Evolutionary conservation across 1,140 invertebrate species (phyloP).

Genomic region (Pomacea maculata): DNA sequence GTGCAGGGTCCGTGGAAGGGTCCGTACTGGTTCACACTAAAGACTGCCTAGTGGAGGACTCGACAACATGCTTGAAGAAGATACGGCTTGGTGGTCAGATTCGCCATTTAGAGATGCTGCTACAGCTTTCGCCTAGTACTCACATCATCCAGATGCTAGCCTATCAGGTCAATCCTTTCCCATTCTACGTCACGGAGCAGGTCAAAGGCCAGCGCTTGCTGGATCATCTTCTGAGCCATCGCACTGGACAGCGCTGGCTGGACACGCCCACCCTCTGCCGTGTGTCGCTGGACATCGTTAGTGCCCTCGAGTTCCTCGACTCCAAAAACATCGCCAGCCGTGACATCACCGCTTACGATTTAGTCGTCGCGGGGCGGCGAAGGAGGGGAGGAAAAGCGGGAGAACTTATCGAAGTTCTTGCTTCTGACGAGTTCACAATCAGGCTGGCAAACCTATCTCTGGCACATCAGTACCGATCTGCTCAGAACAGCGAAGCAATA

Average conservation of each 20-base stretch:
- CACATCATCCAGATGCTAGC: conserved; percentile 8
- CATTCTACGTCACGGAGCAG: conserved; percentile 15
- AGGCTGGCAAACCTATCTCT: conserved; percentile 10
- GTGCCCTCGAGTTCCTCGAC: conserved; percentile 10
- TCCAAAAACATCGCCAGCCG: conserved; percentile 11
- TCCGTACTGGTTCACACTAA: conserved; percentile 1
- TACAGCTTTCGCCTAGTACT: neutral
- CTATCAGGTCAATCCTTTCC: conserved; percentile 9
- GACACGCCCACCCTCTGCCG: conserved; percentile 4
- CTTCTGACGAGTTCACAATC: conserved; percentile 16
- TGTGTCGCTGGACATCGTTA: conserved; percentile 7
- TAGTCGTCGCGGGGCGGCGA: neutral
- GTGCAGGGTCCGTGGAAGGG: neutral
- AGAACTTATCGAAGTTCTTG: conserved; percentile 7
- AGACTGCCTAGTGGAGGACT: neutral
- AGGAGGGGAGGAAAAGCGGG: conserved; percentile 11
- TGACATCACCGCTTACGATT: conserved; percentile 20
- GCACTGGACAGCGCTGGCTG: conserved; percentile 6
- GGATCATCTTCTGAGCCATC: conserved; percentile 13
- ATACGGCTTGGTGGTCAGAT: neutral
- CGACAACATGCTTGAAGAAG: neutral
- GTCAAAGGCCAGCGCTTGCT: conserved; percentile 10
- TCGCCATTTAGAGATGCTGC: conserved; percentile 13
- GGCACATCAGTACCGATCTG: conserved; percentile 3
- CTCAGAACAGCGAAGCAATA: neutral